Base-by-base conservation (phyloP, 2,113 vertebrate species). In the Pteropus alecto region DNA sequence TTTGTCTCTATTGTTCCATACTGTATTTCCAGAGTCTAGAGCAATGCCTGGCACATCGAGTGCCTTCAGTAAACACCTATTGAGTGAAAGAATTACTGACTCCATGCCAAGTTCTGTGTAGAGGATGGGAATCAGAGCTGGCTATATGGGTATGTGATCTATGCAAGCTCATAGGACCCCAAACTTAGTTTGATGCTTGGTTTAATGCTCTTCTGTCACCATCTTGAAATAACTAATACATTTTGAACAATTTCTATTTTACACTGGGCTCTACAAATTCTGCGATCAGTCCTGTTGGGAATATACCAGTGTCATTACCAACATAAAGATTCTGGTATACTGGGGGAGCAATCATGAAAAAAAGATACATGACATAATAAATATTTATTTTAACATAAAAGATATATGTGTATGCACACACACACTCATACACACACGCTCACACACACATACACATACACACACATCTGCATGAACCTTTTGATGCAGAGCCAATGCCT, bases 331-430 rank as follows among this genome's bases (percentile, higher is more conserved):
- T 95, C 94, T 76, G 24, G 67, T 63, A 87, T 76, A 76, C 51
- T 63, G 24, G 51, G 30, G 48, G 61, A 76, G 41, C 14, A 79
- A n/a, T 85, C 30, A 51, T 33, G 24, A 35, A 61, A 70, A 81
- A 83, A 91, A 84, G 26, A 67, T 43, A 6, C 6, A 73, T 18
- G 11, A 24, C 19, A 58, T 33, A 41, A 60, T 78, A 58, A 41
- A 60, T 83, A 58, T 61, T 89, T 93, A 67, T 77, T 67, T 93
- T 68, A 82, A 91, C 26, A 35, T 54, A 79, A 63, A 84, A 74
- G 3, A 68, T 43, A 15, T 28, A 30, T 6, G 6, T 28, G 4
- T 24, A 24, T 2, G 24, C 19, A 73, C 35, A 43, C 18, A 41
- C 4, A 21, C 28, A 26, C 15, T 51, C 51, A 15, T 51, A 51